Percentiles rank a stretch among this genome's conserved stretches.
Conservation (phyloP, 2,888 invertebrate genomes). For the Spatulosminthurus flaviceps region DNA sequence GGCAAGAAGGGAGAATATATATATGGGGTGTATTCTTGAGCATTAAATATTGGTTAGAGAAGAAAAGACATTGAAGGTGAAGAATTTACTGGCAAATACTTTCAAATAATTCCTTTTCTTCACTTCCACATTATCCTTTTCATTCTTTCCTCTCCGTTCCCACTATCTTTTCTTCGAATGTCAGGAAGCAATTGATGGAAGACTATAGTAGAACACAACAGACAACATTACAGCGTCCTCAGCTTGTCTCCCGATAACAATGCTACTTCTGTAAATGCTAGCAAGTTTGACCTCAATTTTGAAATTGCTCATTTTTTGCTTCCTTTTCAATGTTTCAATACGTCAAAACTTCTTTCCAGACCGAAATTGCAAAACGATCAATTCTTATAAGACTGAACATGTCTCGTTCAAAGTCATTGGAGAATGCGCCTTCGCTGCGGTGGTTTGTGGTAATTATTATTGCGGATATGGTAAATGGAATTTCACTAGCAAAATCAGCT, state of each 20-base stretch:
- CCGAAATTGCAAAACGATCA: too few relatives aligned
- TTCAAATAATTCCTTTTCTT: not conserved
- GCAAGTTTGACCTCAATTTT: not conserved
- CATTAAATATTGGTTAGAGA: not conserved
- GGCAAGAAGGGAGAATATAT: not conserved
- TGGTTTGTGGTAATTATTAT: too few relatives aligned
- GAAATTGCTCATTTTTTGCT: not conserved
- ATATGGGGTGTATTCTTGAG: not conserved
- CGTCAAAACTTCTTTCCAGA: too few relatives aligned
- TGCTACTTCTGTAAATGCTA: not conserved
- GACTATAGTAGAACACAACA: not conserved
- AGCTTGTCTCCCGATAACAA: not conserved
- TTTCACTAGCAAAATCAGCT: too few relatives aligned
- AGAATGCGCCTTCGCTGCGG: too few relatives aligned
- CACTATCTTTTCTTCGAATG: constrained; percentile 2
- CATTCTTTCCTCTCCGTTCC: not conserved
- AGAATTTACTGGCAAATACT: constrained; percentile 11
- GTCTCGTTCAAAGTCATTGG: too few relatives aligned
- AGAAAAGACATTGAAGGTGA: not conserved
- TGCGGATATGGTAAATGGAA: too few relatives aligned
- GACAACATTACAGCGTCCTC: not conserved
- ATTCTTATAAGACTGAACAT: too few relatives aligned
- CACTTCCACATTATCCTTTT: constrained; percentile 2
- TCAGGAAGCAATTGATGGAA: constrained; percentile 3
- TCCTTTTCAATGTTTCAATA: not conserved